Evolutionary conservation across 2,797 vertebrate genomes (phyloP), one percentile per base, ranked within the genome.

Genomic region (Leptodactylus fallax): DNA sequence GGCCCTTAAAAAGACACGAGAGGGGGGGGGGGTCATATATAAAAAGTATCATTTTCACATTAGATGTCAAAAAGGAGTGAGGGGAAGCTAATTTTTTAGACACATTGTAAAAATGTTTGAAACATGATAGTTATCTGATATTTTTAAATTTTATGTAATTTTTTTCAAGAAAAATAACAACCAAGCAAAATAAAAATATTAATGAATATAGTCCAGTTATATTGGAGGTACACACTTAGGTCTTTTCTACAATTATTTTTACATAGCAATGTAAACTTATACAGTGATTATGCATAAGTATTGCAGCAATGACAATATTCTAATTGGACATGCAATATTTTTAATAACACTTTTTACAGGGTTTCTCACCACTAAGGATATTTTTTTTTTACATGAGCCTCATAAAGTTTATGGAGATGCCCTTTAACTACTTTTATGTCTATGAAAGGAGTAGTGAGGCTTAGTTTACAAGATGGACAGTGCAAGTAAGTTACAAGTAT

Each of bases 1-100:
- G 74, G 45, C 72, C 74, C 74, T 77, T 76, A 51, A 51, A 49
- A 90, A 91, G 92, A 88, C 90, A 93, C 93, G 36, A 49, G 27
- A 74, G 72, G 74, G 36, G 80, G 80, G 80, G 69, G 71, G 81
- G 81, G 51, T 19, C 49, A 71, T 8, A 53, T 11, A 69, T 55
- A 71, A 27, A 65, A 65, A 83, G 67, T 71, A 83, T 53, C 74
- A 77, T 53, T 74, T 74, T 36, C 71, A 49, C 71, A 49, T 74
- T 19, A 51, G 45, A 53, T 77, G 74, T 77, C 23, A 77, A 77
- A 51, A 51, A n/a, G 36, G 19, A 12, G 3, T 8, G 17, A 7
- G 6, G 69, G 2, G 8, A 9, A 14, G 6, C 8, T 36, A 1
- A 36, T 36, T 36, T 36, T 36, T 36, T 36, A 7, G 67, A 25